phyloP scores from a whole-genome alignment of 2,113 vertebrate genomes.

The Centrocercus urophasianus region DNA sequence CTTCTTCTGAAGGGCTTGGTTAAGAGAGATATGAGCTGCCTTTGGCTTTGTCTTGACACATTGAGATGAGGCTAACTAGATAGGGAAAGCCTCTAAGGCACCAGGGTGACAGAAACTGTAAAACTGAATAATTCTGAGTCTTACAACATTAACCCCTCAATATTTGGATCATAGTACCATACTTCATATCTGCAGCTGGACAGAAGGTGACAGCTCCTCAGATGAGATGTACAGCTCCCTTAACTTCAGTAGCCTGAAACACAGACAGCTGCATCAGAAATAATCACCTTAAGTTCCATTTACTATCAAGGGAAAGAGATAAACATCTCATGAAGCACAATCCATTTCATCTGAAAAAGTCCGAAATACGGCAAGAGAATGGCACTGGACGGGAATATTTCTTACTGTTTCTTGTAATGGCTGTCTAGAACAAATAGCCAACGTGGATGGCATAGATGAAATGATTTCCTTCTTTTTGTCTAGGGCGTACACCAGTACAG shows the following conservation, averaged over 20 bases:
- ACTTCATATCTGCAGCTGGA: slow-evolving; percentile 13
- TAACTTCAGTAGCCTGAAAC: not conserved
- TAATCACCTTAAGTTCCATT: not conserved
- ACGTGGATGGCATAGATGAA: not conserved
- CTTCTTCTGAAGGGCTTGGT: not conserved
- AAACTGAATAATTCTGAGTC: not conserved
- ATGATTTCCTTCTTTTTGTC: not conserved
- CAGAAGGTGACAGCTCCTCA: not conserved
- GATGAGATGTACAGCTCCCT: not conserved
- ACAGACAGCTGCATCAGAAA: not conserved
- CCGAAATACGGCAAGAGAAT: not conserved
- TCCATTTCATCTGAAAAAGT: not conserved
- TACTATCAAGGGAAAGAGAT: not conserved
- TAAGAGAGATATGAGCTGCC: not conserved
- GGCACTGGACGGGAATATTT: not conserved
- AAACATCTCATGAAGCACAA: not conserved
- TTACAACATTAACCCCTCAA: not conserved
- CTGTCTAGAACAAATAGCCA: not conserved
- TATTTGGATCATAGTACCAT: not conserved
- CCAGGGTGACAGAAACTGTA: not conserved
- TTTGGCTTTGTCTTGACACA: not conserved
- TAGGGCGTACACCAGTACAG: not conserved
- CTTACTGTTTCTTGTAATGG: not conserved
- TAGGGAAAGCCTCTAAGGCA: not conserved
- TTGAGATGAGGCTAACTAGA: not conserved